These are phyloP conservation scores for Polymixis flavicincta DNA, from an alignment of 2,888 invertebrate species.

Conservation along the genomic window DNA sequence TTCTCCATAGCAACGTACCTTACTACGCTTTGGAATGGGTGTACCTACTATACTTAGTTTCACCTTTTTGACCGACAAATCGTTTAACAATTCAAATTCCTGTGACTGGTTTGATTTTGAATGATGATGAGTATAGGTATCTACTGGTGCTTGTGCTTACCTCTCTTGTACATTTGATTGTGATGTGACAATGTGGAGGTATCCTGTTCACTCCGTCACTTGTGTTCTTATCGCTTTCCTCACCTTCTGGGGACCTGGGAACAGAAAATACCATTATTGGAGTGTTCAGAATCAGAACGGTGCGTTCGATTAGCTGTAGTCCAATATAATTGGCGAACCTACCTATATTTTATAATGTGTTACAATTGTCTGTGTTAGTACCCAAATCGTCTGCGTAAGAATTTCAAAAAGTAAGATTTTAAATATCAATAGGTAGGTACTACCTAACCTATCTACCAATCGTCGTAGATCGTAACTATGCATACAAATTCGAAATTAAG, in stretches of 20 bases:
- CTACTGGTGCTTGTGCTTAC: constrained; percentile 85
- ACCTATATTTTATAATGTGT: not conserved
- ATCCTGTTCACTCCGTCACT: constrained; percentile 87
- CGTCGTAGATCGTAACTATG: too few species aligned
- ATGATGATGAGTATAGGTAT: not conserved
- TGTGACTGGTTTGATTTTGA: too few species aligned
- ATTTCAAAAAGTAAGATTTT: not conserved
- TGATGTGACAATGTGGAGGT: constrained; percentile 97
- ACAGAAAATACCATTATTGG: constrained; percentile 20
- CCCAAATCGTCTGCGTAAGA: not conserved
- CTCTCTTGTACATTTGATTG: constrained; percentile 97
- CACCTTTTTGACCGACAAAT: too few species aligned
- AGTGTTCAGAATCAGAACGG: too few species aligned
- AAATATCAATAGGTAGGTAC: too few species aligned
- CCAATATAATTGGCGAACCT: not conserved
- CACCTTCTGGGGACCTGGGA: constrained; percentile 81
- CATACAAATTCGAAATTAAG: too few species aligned
- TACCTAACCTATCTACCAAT: too few species aligned
- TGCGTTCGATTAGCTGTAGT: not conserved
- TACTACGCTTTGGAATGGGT: too few species aligned
- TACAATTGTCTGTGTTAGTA: not conserved
- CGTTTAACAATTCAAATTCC: too few species aligned
- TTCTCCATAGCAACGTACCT: too few species aligned
- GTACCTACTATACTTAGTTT: too few species aligned
- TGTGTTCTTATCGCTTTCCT: constrained; percentile 84